Conservation (phyloP, 2,797 vertebrate genomes). For the Naso thynnoides region DNA sequence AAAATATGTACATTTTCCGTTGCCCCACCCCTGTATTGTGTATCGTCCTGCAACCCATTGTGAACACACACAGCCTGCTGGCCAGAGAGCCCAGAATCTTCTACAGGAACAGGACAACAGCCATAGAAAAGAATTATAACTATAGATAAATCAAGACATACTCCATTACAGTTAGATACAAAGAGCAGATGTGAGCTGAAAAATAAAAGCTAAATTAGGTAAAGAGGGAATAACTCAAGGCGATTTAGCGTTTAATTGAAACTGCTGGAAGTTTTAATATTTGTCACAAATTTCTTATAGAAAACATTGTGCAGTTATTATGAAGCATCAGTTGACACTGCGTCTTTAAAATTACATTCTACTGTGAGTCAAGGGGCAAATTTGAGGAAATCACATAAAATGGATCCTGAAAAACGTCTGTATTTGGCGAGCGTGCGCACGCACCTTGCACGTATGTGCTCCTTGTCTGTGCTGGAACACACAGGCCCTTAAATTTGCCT, state of each 20-base stretch:
- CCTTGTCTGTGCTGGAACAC: constrained; percentile 22
- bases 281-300: constrained; percentile 3
- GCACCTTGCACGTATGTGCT: constrained; percentile 7
- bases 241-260: background rate
- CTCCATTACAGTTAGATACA: background rate
- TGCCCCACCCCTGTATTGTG: constrained; percentile 74
- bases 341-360: constrained; percentile 4
- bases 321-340: background rate
- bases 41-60: constrained; percentile 64
- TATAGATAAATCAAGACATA: constrained; percentile 19
- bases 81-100: constrained; percentile 70
- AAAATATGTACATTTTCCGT: constrained; percentile 47
- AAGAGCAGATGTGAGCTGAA: background rate
- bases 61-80: constrained; percentile 68
- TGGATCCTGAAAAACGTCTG: background rate
- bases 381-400: background rate
- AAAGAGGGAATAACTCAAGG: background rate
- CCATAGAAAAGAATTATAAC: constrained; percentile 26
- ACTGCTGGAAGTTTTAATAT: constrained; percentile 17
- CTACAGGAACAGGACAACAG: constrained; percentile 40
- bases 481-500: constrained; percentile 29
- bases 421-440: background rate
- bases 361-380: background rate
- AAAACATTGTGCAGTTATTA: background rate
- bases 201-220: background rate